These are phyloP conservation scores for Heliconius ismenius DNA, from an alignment of 2,888 invertebrate genomes.

Conservation along the genomic window DNA sequence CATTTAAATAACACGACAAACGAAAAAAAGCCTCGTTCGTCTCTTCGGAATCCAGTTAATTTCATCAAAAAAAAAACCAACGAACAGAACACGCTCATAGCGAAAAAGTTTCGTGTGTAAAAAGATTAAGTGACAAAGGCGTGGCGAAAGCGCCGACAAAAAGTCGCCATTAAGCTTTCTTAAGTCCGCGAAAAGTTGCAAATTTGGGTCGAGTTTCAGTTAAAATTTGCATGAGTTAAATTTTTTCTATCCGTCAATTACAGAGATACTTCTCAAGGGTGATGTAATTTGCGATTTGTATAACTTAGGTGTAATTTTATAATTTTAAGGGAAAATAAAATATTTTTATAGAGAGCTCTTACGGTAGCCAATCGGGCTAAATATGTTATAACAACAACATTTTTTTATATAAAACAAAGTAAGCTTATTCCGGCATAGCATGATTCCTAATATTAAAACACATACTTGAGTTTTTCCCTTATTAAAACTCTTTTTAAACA, in stretches of 20 bases:
- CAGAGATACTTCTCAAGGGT: not conserved
- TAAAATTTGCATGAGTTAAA: slow-evolving; percentile 38
- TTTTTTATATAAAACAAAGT: too few species aligned
- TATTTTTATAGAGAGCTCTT: too few species aligned
- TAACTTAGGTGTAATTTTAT: not conserved
- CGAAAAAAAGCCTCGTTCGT: slow-evolving; percentile 2
- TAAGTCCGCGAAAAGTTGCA: slow-evolving; percentile 39
- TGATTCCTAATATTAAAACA: too few species aligned
- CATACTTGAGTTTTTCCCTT: too few species aligned
- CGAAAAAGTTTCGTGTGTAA: slow-evolving; percentile 39
- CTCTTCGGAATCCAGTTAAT: slow-evolving; percentile 28
- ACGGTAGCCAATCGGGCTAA: too few species aligned
- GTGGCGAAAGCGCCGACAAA: slow-evolving; percentile 39
- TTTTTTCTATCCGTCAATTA: slow-evolving; percentile 17
- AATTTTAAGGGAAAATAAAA: too few species aligned
- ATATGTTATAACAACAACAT: too few species aligned
- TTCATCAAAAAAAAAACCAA: slow-evolving; percentile 35
- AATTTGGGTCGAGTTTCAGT: slow-evolving; percentile 29
- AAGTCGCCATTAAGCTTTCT: slow-evolving; percentile 42
- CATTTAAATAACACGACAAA: slow-evolving; percentile 8
- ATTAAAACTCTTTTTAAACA: too few species aligned
- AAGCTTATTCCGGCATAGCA: too few species aligned
- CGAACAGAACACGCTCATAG: slow-evolving; percentile 35
- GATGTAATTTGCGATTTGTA: not conserved
- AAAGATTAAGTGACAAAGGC: slow-evolving; percentile 46